A percentile compares a stretch with the other conserved stretches of the same genome.
Evolutionary conservation across 2,797 vertebrate genomes (phyloP).

Genomic region (Gadopsis bispinosus): DNA sequence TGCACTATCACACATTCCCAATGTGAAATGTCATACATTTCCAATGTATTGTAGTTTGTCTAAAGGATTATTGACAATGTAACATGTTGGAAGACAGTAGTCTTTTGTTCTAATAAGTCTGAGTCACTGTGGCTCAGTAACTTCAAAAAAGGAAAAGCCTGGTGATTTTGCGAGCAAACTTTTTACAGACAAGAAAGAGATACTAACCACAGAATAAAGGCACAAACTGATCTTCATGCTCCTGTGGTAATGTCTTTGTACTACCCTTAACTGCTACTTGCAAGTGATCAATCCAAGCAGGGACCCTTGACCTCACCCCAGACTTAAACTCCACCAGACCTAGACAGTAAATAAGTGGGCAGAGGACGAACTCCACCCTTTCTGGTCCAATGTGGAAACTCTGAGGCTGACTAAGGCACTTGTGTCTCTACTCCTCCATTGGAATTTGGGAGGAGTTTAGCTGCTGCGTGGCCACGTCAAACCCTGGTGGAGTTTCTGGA

Average conservation of each 20-base stretch:
- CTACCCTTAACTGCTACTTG: conserved; percentile 3
- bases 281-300: conserved; percentile 5
- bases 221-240: neutral
- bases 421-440: conserved; percentile 58
- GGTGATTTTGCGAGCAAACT: conserved; percentile 1
- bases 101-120: neutral
- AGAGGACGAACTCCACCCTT: conserved; percentile 66
- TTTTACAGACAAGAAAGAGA: conserved; percentile 3
- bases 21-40: neutral
- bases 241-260: neutral
- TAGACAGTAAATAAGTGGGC: conserved; percentile 44
- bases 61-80: neutral
- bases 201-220: neutral
- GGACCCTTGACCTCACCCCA: conserved; percentile 5
- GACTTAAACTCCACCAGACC: conserved; percentile 29
- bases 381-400: conserved; percentile 72
- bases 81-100: neutral
- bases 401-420: conserved; percentile 61
- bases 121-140: neutral
- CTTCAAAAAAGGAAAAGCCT: neutral
- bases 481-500: conserved; percentile 22
- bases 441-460: conserved; percentile 57
- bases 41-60: neutral
- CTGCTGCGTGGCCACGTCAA: conserved; percentile 24
- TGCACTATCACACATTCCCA: neutral